A percentile compares a stretch with the other conserved stretches of the same genome.
Conservation (phyloP, 2,888 invertebrate genomes). For the Leptopilina myrica region DNA sequence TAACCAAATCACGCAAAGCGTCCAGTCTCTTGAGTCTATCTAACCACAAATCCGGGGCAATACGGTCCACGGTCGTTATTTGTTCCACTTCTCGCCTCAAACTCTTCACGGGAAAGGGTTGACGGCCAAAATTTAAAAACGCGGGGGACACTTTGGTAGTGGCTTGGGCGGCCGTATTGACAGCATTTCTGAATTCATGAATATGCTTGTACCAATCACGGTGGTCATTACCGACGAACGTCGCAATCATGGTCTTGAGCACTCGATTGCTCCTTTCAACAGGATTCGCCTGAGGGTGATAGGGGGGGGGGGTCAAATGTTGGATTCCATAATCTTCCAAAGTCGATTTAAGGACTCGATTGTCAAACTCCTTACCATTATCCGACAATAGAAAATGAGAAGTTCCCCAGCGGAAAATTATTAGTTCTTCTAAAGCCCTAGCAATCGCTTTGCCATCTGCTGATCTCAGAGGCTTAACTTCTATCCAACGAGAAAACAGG, state of each 20-base stretch:
- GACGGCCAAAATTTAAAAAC: too few species aligned
- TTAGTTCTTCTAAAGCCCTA: background rate
- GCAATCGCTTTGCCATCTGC: background rate
- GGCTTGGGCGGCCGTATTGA: background rate
- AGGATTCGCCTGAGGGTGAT: background rate
- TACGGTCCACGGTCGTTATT: too few species aligned
- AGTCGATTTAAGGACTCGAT: too few species aligned
- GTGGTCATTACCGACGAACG: background rate
- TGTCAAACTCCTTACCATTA: background rate
- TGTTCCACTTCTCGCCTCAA: too few species aligned
- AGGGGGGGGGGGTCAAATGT: background rate
- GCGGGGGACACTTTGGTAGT: too few species aligned
- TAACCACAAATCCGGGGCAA: too few species aligned
- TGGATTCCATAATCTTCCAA: background rate
- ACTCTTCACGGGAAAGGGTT: too few species aligned
- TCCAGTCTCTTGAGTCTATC: too few species aligned
- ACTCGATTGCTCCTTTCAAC: background rate
- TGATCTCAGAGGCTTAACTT: background rate
- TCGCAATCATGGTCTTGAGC: background rate
- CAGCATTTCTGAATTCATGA: constrained; percentile 48
- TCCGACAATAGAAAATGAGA: background rate
- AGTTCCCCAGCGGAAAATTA: background rate
- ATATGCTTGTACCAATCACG: constrained; percentile 12
- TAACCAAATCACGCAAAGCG: too few species aligned
- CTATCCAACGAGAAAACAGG: background rate